A percentile compares a stretch with the other conserved stretches of the same genome.
These are phyloP conservation scores for Thereva nobilitata DNA, from an alignment of 2,888 invertebrate genomes.

Conservation along the genomic window DNA sequence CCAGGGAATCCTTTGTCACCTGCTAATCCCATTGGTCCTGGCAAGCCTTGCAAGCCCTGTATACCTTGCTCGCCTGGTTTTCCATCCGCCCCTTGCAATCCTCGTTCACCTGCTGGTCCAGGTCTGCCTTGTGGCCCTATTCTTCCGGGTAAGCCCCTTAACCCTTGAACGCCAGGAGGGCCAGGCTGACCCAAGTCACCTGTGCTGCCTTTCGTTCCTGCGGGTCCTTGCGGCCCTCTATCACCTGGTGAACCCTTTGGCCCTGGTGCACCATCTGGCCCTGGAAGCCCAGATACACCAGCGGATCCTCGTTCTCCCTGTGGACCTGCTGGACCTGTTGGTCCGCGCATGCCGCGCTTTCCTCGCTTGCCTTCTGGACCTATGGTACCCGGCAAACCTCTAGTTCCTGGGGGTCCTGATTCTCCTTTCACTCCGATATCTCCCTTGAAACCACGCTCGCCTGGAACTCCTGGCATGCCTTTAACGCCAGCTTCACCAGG, in stretches of 20 bases:
- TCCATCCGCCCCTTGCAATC: slow-evolving; percentile 81
- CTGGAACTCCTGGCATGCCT: slow-evolving; percentile 74
- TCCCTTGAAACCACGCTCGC: slow-evolving; percentile 80
- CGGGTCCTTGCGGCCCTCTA: slow-evolving; percentile 68
- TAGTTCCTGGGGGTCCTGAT: slow-evolving; percentile 70
- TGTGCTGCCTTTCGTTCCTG: slow-evolving; percentile 66
- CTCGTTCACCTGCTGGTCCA: slow-evolving; percentile 73
- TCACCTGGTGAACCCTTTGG: slow-evolving; percentile 77
- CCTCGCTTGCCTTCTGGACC: slow-evolving; percentile 81
- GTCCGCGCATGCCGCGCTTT: slow-evolving; percentile 77
- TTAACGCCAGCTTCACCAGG: slow-evolving; percentile 75
- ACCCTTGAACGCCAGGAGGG: slow-evolving; percentile 63
- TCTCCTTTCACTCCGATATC: slow-evolving; percentile 79
- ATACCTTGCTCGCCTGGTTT: slow-evolving; percentile 82
- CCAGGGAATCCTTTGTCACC: slow-evolving; percentile 70
- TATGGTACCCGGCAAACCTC: slow-evolving; percentile 73
- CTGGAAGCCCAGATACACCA: slow-evolving; percentile 68
- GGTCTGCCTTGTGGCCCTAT: slow-evolving; percentile 72
- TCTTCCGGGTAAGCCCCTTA: slow-evolving; percentile 68
- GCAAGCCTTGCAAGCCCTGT: slow-evolving; percentile 78
- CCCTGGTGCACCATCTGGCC: slow-evolving; percentile 77
- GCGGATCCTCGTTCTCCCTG: slow-evolving; percentile 69
- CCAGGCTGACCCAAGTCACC: slow-evolving; percentile 67
- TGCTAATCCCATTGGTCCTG: slow-evolving; percentile 72
- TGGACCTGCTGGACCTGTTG: slow-evolving; percentile 72